Evolutionary conservation across 2,113 vertebrate genomes (phyloP), one percentile per base, ranked within the genome.

Genomic region (Leuciscus idus): DNA sequence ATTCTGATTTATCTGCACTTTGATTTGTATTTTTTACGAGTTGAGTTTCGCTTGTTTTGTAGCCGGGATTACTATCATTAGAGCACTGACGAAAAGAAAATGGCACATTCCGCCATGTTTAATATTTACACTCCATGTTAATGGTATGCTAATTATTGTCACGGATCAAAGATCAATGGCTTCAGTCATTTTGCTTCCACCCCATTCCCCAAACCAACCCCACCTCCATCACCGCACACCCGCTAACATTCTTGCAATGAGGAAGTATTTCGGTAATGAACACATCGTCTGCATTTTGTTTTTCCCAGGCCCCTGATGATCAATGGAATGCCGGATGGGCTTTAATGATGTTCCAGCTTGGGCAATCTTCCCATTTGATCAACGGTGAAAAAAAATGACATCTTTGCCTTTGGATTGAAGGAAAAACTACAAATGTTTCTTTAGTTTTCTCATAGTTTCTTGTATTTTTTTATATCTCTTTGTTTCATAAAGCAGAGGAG

Each of bases 141-240:
- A 88, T 83, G 83, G 86, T 52, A 84, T 87, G 83, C 89, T 90
- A 90, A 91, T 90, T 89, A 90, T 82, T 86, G 83, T 84, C 36
- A 86, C 43, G 73, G 76, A 84, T 84, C 81, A 79, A 86, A 89
- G 88, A 91, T 90, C 90, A 90, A 90, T 89, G 85, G 75, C 48
- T 80, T 86, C 57, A 52, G 85, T 62, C 21, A 17, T 85, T 64
- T 52, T 79, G 55, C 72, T 85, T 23, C 48, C 64, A 52, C 52
- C 50, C 7, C 46, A 81, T 30, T 80, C 48, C 23, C 50, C 84
- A 17, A 17, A 21, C 12, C 59, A 0, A 39, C 77, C 39, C 66
- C 3, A 2, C 52, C 21, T 23, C 23, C 23, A 4, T 8, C 36
- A 30, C 28, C 61, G 1, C 46, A 55, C 30, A 57, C 10, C 19